These are phyloP conservation scores for Apogon hyalosoma DNA, from an alignment of 2,797 vertebrate species.

Conservation along the genomic window DNA sequence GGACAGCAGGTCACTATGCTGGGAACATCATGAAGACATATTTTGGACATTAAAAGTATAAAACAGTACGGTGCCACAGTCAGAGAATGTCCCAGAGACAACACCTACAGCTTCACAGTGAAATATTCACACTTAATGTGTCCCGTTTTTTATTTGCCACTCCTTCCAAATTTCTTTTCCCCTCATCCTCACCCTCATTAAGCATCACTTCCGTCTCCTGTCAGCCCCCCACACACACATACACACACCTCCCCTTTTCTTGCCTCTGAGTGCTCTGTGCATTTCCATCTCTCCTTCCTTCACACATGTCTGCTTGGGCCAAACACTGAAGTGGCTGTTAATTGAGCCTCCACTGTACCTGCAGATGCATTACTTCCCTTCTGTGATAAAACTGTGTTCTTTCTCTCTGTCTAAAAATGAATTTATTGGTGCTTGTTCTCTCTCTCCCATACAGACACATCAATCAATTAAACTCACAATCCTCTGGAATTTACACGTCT, in stretches of 20 bases:
- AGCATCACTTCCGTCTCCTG: neutral
- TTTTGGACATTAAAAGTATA: slow-evolving; percentile 52
- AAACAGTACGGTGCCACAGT: slow-evolving; percentile 38
- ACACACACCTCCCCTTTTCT: neutral
- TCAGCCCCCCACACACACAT: too few relatives aligned
- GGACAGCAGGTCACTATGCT: slow-evolving; percentile 51
- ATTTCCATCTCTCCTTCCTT: neutral
- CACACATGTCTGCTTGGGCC: slow-evolving; percentile 3
- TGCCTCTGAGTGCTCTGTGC: neutral
- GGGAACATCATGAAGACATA: slow-evolving; percentile 52
- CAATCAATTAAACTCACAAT: slow-evolving; percentile 68
- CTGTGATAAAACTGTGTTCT: slow-evolving; percentile 51
- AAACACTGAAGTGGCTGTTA: slow-evolving; percentile 35
- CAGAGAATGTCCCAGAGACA: slow-evolving; percentile 20
- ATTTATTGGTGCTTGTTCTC: slow-evolving; percentile 51
- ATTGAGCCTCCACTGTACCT: slow-evolving; percentile 40
- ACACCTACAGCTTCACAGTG: slow-evolving; percentile 24
- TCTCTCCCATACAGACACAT: slow-evolving; percentile 50
- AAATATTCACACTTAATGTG: slow-evolving; percentile 23
- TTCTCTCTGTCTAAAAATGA: slow-evolving; percentile 31
- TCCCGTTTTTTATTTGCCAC: neutral
- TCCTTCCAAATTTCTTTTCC: neutral
- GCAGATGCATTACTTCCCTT: slow-evolving; percentile 39
- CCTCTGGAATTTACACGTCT: slow-evolving; percentile 53
- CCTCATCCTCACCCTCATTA: neutral